phyloP scores from a whole-genome alignment of 2,797 vertebrate species.

The Poeciliopsis infans region DNA sequence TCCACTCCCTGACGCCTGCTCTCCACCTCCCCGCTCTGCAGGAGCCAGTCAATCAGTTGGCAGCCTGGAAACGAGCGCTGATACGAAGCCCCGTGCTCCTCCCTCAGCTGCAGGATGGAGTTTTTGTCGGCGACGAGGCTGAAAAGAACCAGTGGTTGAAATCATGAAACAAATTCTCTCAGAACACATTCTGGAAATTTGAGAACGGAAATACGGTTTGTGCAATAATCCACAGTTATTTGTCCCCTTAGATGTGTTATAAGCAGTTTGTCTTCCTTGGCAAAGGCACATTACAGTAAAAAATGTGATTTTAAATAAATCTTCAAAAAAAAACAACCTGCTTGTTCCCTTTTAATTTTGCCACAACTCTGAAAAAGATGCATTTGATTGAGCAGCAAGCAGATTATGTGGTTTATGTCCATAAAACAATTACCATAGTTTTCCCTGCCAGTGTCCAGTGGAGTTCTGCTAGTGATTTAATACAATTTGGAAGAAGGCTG shows the following conservation, averaged over 20 bases:
- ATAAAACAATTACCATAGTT: neutral
- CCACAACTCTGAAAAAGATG: neutral
- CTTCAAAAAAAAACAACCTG: neutral
- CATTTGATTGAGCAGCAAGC: neutral
- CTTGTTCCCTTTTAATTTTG: neutral
- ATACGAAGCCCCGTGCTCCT: slow-evolving; percentile 83
- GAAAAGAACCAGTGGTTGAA: slow-evolving; percentile 14
- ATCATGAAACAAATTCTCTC: slow-evolving; percentile 5
- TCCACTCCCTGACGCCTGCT: slow-evolving; percentile 82
- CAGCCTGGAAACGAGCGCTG: slow-evolving; percentile 85
- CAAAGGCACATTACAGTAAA: neutral
- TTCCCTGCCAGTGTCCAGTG: neutral
- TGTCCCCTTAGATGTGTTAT: neutral
- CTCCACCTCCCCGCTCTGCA: slow-evolving; percentile 84
- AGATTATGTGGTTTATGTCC: neutral
- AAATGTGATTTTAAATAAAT: neutral
- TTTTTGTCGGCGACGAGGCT: slow-evolving; percentile 83
- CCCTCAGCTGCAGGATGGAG: slow-evolving; percentile 83
- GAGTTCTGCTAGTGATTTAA: neutral
- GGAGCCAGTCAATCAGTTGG: slow-evolving; percentile 87
- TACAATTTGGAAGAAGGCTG: too few species aligned
- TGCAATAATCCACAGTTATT: neutral
- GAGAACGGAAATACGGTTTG: neutral
- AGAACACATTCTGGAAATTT: neutral
- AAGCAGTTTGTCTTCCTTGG: neutral